Evolutionary conservation across 2,888 invertebrate species (phyloP).

Genomic region (Acheta domesticus): DNA sequence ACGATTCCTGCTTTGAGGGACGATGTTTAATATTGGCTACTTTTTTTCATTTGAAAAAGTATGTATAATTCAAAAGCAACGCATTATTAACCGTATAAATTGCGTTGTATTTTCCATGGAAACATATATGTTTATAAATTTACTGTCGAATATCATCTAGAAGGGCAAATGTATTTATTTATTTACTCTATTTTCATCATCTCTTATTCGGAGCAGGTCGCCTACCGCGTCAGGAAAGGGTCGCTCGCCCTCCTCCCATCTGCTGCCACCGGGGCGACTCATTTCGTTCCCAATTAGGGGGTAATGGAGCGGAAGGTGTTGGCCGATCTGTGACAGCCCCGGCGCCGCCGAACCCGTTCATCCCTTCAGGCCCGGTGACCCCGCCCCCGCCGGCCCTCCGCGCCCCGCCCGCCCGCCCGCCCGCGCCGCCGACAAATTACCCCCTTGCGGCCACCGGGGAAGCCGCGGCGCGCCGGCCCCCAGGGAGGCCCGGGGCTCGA

Average conservation of each 20-base stretch:
- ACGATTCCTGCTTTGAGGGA: too few species aligned
- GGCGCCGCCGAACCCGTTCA: not conserved
- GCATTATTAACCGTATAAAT: too few species aligned
- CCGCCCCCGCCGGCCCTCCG: not conserved
- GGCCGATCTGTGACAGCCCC: not conserved
- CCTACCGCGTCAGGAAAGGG: too few species aligned
- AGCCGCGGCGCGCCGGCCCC: not conserved
- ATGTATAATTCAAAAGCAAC: too few species aligned
- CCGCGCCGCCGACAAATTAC: not conserved
- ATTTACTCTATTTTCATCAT: too few species aligned
- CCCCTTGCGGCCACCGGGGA: conserved; percentile 19
- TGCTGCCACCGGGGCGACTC: not conserved
- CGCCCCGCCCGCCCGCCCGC: not conserved
- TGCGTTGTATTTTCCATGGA: too few species aligned
- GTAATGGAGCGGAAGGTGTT: not conserved
- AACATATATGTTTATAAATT: too few species aligned
- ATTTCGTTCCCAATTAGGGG: conserved; percentile 18
- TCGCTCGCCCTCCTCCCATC: not conserved
- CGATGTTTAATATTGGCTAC: too few species aligned
- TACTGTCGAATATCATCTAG: too few species aligned
- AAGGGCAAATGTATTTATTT: too few species aligned
- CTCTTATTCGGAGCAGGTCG: too few species aligned
- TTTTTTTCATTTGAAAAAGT: too few species aligned
- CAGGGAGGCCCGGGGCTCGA: not conserved
- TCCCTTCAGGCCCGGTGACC: not conserved